Percentiles rank a stretch among this genome's conserved stretches.
phyloP scores from a whole-genome alignment of 2,888 invertebrate species.

The Psylliodes chrysocephalus region DNA sequence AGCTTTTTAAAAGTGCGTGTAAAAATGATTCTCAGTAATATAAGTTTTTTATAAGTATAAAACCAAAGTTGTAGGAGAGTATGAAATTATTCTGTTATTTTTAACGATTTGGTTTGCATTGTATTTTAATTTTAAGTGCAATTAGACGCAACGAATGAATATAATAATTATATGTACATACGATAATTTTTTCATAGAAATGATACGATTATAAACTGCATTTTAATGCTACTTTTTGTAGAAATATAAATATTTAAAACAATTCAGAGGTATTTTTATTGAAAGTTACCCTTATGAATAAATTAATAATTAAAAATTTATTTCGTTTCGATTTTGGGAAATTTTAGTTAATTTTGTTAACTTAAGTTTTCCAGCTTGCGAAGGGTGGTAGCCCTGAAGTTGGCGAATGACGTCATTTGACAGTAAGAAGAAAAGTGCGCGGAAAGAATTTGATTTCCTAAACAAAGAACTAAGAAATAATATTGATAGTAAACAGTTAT shows the following conservation, averaged over 20 bases:
- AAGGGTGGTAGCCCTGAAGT: no score
- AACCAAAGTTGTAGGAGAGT: constrained; percentile 40
- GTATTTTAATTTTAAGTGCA: constrained; percentile 29
- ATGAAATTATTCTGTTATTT: constrained; percentile 11
- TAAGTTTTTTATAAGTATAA: constrained; percentile 14
- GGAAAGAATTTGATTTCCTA: no score
- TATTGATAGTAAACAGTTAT: no score
- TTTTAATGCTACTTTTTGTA: constrained; percentile 50
- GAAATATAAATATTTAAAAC: constrained; percentile 48
- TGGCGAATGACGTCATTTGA: no score
- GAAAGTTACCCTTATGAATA: not conserved
- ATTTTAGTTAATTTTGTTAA: no score
- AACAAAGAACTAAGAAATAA: no score
- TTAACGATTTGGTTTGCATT: constrained; percentile 31
- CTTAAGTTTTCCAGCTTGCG: no score
- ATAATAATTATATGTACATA: constrained; percentile 41
- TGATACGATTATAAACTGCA: constrained; percentile 49
- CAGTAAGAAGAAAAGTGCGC: no score
- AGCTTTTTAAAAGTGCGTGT: constrained; percentile 9
- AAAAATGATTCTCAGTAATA: constrained; percentile 14
- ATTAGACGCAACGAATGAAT: constrained; percentile 37
- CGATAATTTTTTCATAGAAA: constrained; percentile 45
- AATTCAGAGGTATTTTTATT: constrained; percentile 10
- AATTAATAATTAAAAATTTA: no score
- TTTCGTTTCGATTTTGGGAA: no score